Conservation (phyloP, 1,140 invertebrate genomes). For the Neodiprion fabricii region DNA sequence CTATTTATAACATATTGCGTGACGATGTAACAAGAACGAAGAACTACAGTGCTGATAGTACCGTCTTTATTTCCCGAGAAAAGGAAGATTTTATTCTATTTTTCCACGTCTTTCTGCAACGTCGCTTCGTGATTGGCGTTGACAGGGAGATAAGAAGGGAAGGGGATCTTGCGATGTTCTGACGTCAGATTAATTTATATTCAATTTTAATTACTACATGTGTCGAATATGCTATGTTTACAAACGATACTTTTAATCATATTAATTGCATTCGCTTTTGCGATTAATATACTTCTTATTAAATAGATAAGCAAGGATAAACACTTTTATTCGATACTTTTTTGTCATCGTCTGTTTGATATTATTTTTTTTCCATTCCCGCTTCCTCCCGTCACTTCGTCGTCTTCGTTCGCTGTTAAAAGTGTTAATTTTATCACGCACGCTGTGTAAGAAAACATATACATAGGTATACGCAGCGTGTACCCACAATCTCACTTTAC, state of each 20-base stretch:
- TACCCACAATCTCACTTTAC: neutral
- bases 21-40: no score
- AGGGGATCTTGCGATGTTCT: neutral
- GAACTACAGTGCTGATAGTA: no score
- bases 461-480: no score
- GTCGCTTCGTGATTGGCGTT: no score
- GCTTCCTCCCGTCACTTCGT: neutral
- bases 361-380: neutral
- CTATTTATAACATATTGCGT: no score
- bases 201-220: neutral
- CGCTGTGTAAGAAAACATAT: no score
- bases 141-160: no score
- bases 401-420: no score
- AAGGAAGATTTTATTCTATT: no score
- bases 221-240: neutral
- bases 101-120: no score
- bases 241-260: neutral
- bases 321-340: neutral
- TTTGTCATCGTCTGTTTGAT: neutral
- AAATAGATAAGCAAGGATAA: neutral
- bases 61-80: no score
- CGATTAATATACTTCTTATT: slow-evolving; percentile 4
- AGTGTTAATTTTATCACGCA: no score
- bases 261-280: neutral
- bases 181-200: neutral